A percentile compares a stretch with the other conserved stretches of the same genome.
These are phyloP conservation scores for Euphonia xanthogaster DNA, from an alignment of 2,797 vertebrate genomes.

Conservation along the genomic window DNA sequence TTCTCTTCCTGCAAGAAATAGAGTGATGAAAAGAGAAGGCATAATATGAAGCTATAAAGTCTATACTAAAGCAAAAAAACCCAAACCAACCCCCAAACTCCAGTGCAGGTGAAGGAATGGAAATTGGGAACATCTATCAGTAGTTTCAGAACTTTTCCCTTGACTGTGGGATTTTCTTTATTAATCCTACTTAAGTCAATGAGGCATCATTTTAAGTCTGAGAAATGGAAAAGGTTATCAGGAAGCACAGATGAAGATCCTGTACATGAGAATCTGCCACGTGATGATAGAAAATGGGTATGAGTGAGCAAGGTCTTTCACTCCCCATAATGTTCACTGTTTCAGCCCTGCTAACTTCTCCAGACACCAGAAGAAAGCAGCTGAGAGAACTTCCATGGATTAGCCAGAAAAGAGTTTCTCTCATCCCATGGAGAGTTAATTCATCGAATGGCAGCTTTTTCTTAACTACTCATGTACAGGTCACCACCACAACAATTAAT, in stretches of 20 bases:
- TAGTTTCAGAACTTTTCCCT: not conserved
- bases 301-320: not conserved
- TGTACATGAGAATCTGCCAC: not conserved
- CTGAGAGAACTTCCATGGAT: not conserved
- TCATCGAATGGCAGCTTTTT: not conserved
- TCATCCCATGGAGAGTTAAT: not conserved
- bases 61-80: not conserved
- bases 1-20: slow-evolving; percentile 88
- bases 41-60: not conserved
- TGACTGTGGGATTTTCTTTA: not conserved
- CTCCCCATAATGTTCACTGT: not conserved
- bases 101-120: not conserved
- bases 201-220: not conserved
- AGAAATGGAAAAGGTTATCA: not conserved
- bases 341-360: not conserved
- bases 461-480: not conserved
- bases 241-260: not conserved
- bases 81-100: not conserved
- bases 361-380: not conserved
- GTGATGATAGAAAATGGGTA: not conserved
- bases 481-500: not conserved
- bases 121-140: not conserved
- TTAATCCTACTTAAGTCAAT: not conserved
- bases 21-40: not conserved
- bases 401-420: not conserved